Base-by-base conservation (phyloP, 2,888 invertebrate genomes). In the Agapostemon virescens region DNA sequence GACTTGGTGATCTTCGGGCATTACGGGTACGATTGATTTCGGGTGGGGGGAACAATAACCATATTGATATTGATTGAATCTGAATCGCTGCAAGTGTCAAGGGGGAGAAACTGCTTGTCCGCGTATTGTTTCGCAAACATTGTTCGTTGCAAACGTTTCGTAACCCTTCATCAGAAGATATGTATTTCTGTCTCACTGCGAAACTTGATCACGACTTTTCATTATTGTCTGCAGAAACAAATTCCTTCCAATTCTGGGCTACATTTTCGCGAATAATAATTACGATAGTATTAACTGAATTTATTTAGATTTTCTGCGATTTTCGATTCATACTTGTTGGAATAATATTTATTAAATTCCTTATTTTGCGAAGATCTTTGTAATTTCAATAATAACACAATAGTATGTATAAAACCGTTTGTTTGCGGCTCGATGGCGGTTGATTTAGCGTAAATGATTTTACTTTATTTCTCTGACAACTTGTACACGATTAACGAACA, bases 1-100 rank as follows among this genome's bases (percentile, higher is more conserved):
- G 92, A 85, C 85, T 88, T 63, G 89, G 88, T 58, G 89, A 89
- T 80, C 89, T 89, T 87, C 40, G 69, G 36, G 77, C 36, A 74
- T 76, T 45, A 74, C 70, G 20, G 30, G 33, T 61, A 72, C 38
- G 23, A 73, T 79, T 72, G 58, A 72, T 58, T 82, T 83, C 40
- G 49, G n/a, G 40, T 6, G 38, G 61, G 23, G 61, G 68, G 45
- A 52, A 55, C 33, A 26, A n/a, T 68, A 69, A 64, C 52, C 40
- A 66, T 38, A 45, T 26, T 20, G 42, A 63, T 38, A 38, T 36
- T 23, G 42, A 33, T 13, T 63, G 66, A 66, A 45, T 66, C 64
- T 23, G 45, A 61, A 61, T 77, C 61, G 36, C 40, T 42, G 75
- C 33, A n/a, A 61, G 61, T n/a, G 30, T 52, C 26, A 23, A 45